A percentile compares a stretch with the other conserved stretches of the same genome.
phyloP scores from a whole-genome alignment of 2,113 vertebrate genomes.

The Gambusia affinis region DNA sequence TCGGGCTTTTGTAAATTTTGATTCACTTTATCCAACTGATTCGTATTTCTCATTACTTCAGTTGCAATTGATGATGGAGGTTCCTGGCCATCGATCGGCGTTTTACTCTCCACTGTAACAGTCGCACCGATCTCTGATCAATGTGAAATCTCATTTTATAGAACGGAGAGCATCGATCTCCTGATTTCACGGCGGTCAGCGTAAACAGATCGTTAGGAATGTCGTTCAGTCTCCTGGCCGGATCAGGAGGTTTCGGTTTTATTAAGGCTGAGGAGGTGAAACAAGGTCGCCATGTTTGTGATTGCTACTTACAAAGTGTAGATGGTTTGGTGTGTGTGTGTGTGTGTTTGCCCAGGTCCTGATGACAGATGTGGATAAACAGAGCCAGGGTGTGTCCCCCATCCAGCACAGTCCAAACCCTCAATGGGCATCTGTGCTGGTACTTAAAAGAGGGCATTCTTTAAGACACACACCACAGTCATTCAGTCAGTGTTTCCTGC shows the following conservation, averaged over 20 bases:
- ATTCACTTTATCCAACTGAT: neutral
- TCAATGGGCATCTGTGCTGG: slow-evolving; percentile 72
- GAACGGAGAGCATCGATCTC: slow-evolving; percentile 31
- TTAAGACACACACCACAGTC: slow-evolving; percentile 11
- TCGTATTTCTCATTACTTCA: neutral
- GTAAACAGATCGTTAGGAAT: slow-evolving; percentile 31
- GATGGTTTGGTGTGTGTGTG: slow-evolving; percentile 22
- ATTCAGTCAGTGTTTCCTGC: slow-evolving; percentile 15
- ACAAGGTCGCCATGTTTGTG: slow-evolving; percentile 34
- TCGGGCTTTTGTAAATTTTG: too few relatives aligned
- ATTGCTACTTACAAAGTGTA: slow-evolving; percentile 13
- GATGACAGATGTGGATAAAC: slow-evolving; percentile 44
- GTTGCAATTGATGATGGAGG: slow-evolving; percentile 7
- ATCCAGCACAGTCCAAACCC: slow-evolving; percentile 57
- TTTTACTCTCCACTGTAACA: neutral
- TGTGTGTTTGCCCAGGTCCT: slow-evolving; percentile 4
- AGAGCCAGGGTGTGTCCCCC: slow-evolving; percentile 67
- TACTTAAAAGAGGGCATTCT: slow-evolving; percentile 67
- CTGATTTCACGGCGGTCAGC: slow-evolving; percentile 23
- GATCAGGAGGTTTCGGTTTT: slow-evolving; percentile 12
- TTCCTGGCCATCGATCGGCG: slow-evolving; percentile 13
- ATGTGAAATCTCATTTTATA: slow-evolving; percentile 12
- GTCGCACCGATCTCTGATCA: neutral
- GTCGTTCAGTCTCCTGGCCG: slow-evolving; percentile 3
- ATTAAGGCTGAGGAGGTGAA: slow-evolving; percentile 4